Percentiles rank a stretch among this genome's conserved stretches.
phyloP scores from a whole-genome alignment of 2,888 invertebrate genomes.

The Acronicta psi region DNA sequence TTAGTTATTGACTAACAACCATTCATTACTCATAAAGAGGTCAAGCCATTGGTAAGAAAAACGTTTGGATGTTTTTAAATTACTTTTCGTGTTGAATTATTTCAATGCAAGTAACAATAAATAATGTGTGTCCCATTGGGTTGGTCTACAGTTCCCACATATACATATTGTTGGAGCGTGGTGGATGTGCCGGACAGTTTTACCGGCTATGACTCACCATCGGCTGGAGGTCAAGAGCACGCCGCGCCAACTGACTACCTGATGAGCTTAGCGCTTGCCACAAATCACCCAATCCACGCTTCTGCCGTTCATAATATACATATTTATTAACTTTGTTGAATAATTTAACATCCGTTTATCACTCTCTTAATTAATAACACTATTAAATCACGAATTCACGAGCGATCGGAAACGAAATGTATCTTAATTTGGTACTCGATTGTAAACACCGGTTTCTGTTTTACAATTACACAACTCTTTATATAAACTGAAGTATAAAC shows the following conservation, averaged over 20 bases:
- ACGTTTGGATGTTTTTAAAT: constrained; percentile 27
- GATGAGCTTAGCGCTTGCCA: constrained; percentile 79
- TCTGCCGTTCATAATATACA: constrained; percentile 24
- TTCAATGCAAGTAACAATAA: constrained; percentile 19
- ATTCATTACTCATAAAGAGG: constrained; percentile 55
- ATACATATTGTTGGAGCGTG: constrained; percentile 48
- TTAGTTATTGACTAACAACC: constrained; percentile 65
- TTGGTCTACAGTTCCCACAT: constrained; percentile 55
- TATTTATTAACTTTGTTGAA: constrained; percentile 42
- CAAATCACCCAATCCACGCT: constrained; percentile 60
- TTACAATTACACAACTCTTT: constrained; percentile 16
- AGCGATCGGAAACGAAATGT: constrained; percentile 18
- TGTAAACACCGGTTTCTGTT: constrained; percentile 19
- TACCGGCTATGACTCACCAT: constrained; percentile 75
- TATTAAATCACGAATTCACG: constrained; percentile 9
- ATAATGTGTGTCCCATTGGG: constrained; percentile 29
- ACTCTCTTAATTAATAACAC: constrained; percentile 27
- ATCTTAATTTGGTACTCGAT: constrained; percentile 22
- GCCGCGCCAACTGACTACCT: constrained; percentile 74
- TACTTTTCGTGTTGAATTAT: constrained; percentile 21
- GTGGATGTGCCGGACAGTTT: constrained; percentile 56
- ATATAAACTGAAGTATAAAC: constrained; percentile 16
- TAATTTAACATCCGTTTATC: constrained; percentile 33
- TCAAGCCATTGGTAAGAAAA: constrained; percentile 26
- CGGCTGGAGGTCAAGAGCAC: constrained; percentile 84